Evolutionary conservation across 2,888 invertebrate species (phyloP), one percentile per base, ranked within the genome.

Genomic region (Cephus spinipes): DNA sequence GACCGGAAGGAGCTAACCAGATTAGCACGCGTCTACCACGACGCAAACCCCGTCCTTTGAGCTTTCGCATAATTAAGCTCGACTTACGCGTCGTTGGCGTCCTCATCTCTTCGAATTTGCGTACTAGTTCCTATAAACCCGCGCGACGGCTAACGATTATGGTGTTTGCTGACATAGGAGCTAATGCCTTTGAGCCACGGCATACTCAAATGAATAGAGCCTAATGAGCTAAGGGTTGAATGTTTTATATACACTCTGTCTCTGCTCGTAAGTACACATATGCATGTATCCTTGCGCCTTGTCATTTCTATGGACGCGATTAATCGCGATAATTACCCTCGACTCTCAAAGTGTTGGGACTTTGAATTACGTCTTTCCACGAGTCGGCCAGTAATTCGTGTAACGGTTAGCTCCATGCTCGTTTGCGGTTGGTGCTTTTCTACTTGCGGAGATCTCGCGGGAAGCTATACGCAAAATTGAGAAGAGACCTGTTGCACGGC

Each of bases 401-500:
- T 69, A 69, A 69, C 69, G 69, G 69, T 69, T 69, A 69, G 11
- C 30, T 11, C 15, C 32, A 12, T 32, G 31, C 1, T 11, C 11
- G 15, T 6, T 69, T 30, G 30, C 71, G 31, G 15, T 69, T 15
- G 71, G 12, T 30, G 31, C 4, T 33, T 12, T 71, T 31, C 1
- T 4, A 15, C 69, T 15, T 4, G 40, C 1, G 15, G 15, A 15
- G 15, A 15, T 12, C 40, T 69, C 30, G 69, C 30, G 69, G 68
- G 69, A 32, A 79, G 76, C 76, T 80, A 80, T 81, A 84, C 82
- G 84, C 79, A 83, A 84, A 84, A 83, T 83, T 55, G 79, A 73
- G 73, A 74, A 73, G 76, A 79, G 81, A 85, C 84, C 84, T 85
- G 84, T 85, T 85, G 84, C 84, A 36, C 76, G 73, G 78, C 81